A percentile compares a stretch with the other conserved stretches of the same genome.
phyloP scores from a whole-genome alignment of 2,113 vertebrate genomes.

The Cariama cristata region DNA sequence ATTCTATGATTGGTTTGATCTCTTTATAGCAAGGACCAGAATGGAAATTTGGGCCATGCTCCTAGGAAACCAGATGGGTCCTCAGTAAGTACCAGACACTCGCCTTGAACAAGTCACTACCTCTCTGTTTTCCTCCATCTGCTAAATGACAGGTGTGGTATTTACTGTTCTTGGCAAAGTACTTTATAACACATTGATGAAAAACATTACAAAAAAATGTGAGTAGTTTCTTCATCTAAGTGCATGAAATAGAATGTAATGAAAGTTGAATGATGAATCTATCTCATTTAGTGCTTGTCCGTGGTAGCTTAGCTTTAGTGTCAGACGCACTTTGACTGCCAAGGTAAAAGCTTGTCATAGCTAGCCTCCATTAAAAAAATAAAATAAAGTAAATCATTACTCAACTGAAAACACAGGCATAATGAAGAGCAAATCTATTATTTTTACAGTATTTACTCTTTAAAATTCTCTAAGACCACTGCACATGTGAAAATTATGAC shows the following conservation, averaged over 20 bases:
- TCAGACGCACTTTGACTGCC: background rate
- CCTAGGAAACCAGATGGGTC: background rate
- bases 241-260: background rate
- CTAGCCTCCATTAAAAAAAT: background rate
- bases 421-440: background rate
- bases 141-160: background rate
- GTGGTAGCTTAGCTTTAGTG: background rate
- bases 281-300: background rate
- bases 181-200: background rate
- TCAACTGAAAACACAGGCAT: background rate
- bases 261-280: background rate
- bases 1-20: background rate
- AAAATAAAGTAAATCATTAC: background rate
- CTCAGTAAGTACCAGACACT: background rate
- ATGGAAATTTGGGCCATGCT: background rate
- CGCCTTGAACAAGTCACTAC: background rate
- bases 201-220: background rate
- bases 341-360: background rate
- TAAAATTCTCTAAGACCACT: background rate
- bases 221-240: background rate
- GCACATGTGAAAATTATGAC: rapidly evolving
- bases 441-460: background rate
- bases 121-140: background rate
- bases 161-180: background rate
- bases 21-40: background rate